Conservation (phyloP, 2,113 vertebrate genomes). For the Apodemus speciosus region DNA sequence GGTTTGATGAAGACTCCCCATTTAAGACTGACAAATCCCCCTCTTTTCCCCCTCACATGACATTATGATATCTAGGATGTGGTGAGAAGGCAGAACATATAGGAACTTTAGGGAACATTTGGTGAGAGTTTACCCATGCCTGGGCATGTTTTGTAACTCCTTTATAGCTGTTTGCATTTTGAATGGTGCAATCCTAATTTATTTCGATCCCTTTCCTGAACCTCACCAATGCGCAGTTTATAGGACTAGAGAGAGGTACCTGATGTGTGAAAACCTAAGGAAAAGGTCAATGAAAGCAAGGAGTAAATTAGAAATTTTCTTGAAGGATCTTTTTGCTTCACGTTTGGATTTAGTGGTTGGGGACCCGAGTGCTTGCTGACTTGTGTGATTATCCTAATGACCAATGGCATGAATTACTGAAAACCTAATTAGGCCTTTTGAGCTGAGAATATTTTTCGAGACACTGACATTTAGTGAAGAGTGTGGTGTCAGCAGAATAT, state of each 20-base stretch:
- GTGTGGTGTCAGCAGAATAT: conserved; percentile 72
- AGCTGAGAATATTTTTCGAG: conserved; percentile 67
- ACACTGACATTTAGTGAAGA: conserved; percentile 75
- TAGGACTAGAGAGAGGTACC: not conserved
- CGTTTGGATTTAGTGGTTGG: conserved; percentile 8
- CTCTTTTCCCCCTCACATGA: accelerated
- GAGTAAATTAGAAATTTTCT: conserved; percentile 23
- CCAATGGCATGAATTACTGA: conserved; percentile 70
- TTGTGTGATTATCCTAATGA: conserved; percentile 71
- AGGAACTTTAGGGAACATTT: not conserved
- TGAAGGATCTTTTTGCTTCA: conserved; percentile 58
- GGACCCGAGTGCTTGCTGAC: conserved; percentile 61
- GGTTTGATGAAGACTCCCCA: not conserved
- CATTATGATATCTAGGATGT: not conserved
- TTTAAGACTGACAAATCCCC: not conserved
- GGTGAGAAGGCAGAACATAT: not conserved
- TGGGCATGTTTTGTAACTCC: not conserved
- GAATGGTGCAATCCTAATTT: not conserved
- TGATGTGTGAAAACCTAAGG: conserved; percentile 46
- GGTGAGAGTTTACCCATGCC: not conserved
- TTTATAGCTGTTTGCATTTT: not conserved
- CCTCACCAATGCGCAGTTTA: conserved; percentile 6
- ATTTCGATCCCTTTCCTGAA: not conserved
- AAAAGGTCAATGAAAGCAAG: conserved; percentile 67
- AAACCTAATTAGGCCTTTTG: conserved; percentile 76